These are phyloP conservation scores for Cosmia pyralina DNA, from an alignment of 2,888 invertebrate genomes.

Conservation along the genomic window DNA sequence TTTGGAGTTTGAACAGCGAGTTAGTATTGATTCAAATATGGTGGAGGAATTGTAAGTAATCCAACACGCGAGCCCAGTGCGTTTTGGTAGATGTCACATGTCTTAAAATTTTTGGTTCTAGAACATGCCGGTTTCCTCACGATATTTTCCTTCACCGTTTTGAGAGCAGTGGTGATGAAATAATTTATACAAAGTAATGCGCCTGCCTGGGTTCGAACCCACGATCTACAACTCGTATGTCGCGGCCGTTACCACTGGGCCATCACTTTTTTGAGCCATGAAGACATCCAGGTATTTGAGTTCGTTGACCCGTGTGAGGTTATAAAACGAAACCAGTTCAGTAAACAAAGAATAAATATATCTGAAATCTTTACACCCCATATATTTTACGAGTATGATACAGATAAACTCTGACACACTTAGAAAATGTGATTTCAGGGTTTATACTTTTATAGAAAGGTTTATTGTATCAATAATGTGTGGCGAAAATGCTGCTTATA, in stretches of 20 bases:
- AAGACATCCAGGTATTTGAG: background rate
- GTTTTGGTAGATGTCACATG: too few relatives aligned
- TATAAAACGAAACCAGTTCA: conserved; percentile 28
- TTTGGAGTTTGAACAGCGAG: background rate
- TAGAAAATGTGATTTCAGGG: conserved; percentile 36
- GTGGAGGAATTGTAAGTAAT: background rate
- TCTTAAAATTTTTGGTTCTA: too few relatives aligned
- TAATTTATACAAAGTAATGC: too few relatives aligned
- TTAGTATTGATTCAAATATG: background rate
- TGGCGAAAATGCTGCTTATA: conserved; percentile 17
- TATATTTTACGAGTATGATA: conserved; percentile 46
- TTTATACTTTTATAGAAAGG: conserved; percentile 29
- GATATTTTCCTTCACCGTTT: too few relatives aligned
- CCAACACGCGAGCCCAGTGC: too few relatives aligned
- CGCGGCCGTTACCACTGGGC: too few relatives aligned
- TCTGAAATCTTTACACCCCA: conserved; percentile 41
- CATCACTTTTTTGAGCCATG: too few relatives aligned
- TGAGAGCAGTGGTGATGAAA: too few relatives aligned
- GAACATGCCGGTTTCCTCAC: too few relatives aligned
- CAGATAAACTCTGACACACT: conserved; percentile 33
- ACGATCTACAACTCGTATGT: too few relatives aligned
- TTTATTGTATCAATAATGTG: conserved; percentile 25
- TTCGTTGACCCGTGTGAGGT: background rate
- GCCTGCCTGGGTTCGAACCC: too few relatives aligned
- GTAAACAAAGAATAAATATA: conserved; percentile 49